These are phyloP conservation scores for Cataglyphis altisquamis DNA, from an alignment of 2,888 invertebrate genomes.

Conservation along the genomic window DNA sequence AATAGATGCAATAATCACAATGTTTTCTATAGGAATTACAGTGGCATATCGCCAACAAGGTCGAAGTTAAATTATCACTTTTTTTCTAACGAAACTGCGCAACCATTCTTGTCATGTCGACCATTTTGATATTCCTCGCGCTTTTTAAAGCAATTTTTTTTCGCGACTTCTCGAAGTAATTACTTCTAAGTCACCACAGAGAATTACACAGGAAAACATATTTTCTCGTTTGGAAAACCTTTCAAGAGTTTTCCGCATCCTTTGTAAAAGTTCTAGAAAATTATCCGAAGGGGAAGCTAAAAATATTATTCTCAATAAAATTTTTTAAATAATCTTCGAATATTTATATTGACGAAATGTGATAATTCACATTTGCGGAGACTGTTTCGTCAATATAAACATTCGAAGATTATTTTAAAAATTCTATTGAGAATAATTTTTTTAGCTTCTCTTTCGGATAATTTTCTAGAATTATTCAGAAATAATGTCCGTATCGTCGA, in stretches of 20 bases:
- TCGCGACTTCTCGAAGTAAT: slow-evolving; percentile 21
- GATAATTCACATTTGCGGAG: background rate
- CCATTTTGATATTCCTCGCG: slow-evolving; percentile 16
- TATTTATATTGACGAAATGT: slow-evolving; percentile 5
- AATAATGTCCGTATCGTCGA: slow-evolving; percentile 1
- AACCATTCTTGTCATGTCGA: background rate
- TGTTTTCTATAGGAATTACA: slow-evolving; percentile 28
- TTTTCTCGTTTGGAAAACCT: background rate
- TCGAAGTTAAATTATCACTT: slow-evolving; percentile 39
- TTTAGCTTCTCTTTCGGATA: too few species aligned
- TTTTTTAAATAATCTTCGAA: background rate
- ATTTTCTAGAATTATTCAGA: background rate
- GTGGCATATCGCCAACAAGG: slow-evolving; percentile 38
- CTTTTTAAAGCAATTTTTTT: slow-evolving; percentile 23
- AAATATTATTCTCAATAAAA: background rate
- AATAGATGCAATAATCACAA: slow-evolving; percentile 45
- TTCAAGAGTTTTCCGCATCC: background rate
- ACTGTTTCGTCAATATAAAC: too few species aligned
- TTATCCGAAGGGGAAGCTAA: background rate
- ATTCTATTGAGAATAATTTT: too few species aligned
- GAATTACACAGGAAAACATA: slow-evolving; percentile 1
- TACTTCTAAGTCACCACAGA: background rate
- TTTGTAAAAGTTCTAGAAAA: background rate
- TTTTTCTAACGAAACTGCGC: background rate
- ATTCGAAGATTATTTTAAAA: too few species aligned